A percentile compares a stretch with the other conserved stretches of the same genome.
Evolutionary conservation across 2,113 vertebrate genomes (phyloP).

Genomic region (Oncorhynchus nerka): DNA sequence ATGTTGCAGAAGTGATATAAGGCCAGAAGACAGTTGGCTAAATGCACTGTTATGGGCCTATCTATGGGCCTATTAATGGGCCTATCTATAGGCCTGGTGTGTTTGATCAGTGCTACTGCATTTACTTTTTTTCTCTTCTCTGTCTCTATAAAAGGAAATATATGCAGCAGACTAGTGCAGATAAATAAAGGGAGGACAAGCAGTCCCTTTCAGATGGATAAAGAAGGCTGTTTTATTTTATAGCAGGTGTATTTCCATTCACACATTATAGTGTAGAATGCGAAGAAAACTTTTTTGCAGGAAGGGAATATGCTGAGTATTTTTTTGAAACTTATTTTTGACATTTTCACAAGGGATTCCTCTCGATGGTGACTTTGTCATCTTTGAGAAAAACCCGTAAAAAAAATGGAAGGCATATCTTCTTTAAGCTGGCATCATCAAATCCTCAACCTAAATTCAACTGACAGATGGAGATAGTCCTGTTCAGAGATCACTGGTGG

Average conservation of each 20-base stretch:
- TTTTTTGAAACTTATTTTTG: too few species aligned
- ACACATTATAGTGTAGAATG: too few species aligned
- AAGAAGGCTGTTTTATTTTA: background rate
- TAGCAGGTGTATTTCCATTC: background rate
- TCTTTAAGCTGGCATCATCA: background rate
- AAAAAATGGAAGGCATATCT: too few species aligned
- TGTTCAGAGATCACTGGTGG: background rate
- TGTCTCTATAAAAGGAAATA: too few species aligned
- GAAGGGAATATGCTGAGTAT: too few species aligned
- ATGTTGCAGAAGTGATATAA: background rate
- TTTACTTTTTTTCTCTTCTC: background rate
- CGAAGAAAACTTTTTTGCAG: too few species aligned
- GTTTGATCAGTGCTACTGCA: background rate
- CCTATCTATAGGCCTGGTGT: background rate
- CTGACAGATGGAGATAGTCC: background rate
- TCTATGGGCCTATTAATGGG: background rate
- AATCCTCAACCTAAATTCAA: background rate
- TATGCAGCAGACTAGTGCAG: background rate
- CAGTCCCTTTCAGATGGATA: background rate
- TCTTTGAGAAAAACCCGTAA: too few species aligned
- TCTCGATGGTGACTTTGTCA: too few species aligned
- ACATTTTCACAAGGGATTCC: too few species aligned
- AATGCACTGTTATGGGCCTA: background rate
- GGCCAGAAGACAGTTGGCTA: background rate
- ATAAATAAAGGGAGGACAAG: background rate